Base-by-base conservation (phyloP, 1,140 invertebrate species). In the Nasonia longicornis region DNA sequence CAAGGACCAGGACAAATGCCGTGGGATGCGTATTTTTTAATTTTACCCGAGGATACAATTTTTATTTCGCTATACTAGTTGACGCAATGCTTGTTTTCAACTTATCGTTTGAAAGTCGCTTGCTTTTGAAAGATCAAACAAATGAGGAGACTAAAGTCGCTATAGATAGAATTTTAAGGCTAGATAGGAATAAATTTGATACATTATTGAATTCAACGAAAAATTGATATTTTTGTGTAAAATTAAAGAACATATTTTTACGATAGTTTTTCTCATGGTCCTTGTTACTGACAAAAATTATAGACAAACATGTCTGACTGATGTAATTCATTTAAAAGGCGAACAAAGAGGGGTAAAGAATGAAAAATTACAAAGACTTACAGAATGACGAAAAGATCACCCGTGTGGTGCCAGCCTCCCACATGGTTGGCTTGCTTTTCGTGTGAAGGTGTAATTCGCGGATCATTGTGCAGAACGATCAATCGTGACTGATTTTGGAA, bases 381-480 rank as follows among this genome's bases (percentile, higher is more conserved):
- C 63, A 66, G 66, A 12, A 35, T 75, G 29, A 38, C 29, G 45
- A 67, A 31, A 38, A 80, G 58, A 22, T 73, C 38, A 73, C 16
- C 48, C 35, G 77, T 72, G 69, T 72, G 67, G 75, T 77, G 29
- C 38, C 70, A 78, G 76, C 76, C 80, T 78, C 11, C 63, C 42
- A 82, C 63, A 74, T 58, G 45, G 63, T 76, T 82, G 52, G 22
- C 29, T 77, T 69, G 52, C 42, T 66, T 78, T 74, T 82, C 67
- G 35, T 67, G 38, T 72, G 26, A 77, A 73, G 11, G 26, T 42
- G 10, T 74, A 74, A 52, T 72, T 77, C 72, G 71, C 58, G 20
- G 52, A 78, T 73, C 66, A 77, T 78, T 73, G 45, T 77, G 69
- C 80, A 81, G 74, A 35, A 48, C n/a, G 52, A 77, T 81, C 69